phyloP scores from a whole-genome alignment of 2,797 vertebrate species.

The Cryptoblepharus egeriae region DNA sequence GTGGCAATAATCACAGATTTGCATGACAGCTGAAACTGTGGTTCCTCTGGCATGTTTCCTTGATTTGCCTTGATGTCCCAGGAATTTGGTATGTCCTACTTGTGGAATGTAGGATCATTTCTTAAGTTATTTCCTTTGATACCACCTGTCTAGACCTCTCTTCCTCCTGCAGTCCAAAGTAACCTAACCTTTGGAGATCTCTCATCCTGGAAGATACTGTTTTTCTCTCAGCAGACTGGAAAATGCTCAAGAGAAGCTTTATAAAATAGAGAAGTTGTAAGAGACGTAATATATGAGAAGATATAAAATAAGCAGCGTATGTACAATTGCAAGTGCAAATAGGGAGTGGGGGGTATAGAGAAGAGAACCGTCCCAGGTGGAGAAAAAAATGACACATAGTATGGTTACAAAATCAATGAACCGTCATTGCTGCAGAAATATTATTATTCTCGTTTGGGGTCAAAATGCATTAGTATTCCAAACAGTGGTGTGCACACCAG shows the following conservation, averaged over 20 bases:
- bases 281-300: too few relatives aligned
- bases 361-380: neutral
- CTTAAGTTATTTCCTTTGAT: too few relatives aligned
- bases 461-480: conserved; percentile 75
- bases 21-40: too few relatives aligned
- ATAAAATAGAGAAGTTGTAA: too few relatives aligned
- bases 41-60: too few relatives aligned
- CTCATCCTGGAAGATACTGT: neutral
- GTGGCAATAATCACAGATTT: too few relatives aligned
- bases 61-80: too few relatives aligned
- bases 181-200: neutral
- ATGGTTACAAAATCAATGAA: conserved; percentile 60
- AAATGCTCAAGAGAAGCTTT: conserved; percentile 33
- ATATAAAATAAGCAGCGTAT: conserved; percentile 38
- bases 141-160: neutral
- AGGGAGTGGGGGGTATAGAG: neutral
- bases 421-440: conserved; percentile 64
- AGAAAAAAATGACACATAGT: too few relatives aligned
- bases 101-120: too few relatives aligned
- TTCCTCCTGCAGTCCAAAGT: neutral
- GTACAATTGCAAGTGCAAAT: neutral
- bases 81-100: neutral
- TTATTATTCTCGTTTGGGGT: conserved; percentile 64
- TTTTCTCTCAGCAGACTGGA: neutral
- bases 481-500: conserved; percentile 58